These are phyloP conservation scores for Apis laboriosa DNA, from an alignment of 1,140 invertebrate genomes.

Conservation along the genomic window DNA sequence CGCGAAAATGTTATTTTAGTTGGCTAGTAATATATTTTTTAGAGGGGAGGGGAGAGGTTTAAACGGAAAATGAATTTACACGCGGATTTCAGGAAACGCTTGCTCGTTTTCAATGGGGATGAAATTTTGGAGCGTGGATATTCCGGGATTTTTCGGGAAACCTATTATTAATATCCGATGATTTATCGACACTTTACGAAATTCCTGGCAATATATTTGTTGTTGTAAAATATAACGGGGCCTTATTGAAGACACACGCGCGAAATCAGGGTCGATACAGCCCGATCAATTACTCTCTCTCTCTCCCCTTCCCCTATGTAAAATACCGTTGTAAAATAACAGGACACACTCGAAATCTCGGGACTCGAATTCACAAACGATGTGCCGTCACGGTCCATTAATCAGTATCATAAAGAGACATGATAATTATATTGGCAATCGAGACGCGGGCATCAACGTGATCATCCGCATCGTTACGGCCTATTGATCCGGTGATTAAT, in stretches of 20 bases:
- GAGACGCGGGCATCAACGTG: conserved; percentile 35
- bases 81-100: too few relatives aligned
- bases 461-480: conserved; percentile 47
- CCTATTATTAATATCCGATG: too few relatives aligned
- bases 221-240: neutral
- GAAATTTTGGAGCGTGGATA: too few relatives aligned
- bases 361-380: conserved; percentile 24
- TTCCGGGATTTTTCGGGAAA: too few relatives aligned
- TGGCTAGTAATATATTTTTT: too few relatives aligned
- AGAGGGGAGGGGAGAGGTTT: too few relatives aligned
- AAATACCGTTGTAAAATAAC: neutral
- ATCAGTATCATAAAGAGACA: conserved; percentile 48
- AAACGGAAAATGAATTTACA: too few relatives aligned
- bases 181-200: neutral
- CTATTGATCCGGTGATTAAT: conserved; percentile 50
- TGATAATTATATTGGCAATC: conserved; percentile 51
- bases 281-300: neutral
- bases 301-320: neutral
- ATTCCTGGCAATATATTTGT: neutral
- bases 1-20: too few relatives aligned
- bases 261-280: too few relatives aligned
- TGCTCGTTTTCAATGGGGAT: too few relatives aligned
- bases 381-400: conserved; percentile 46
- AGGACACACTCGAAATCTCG: neutral
- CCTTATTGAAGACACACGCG: neutral